Evolutionary conservation across 2,113 vertebrate genomes (phyloP).

Genomic region (Thryonomys swinderianus): DNA sequence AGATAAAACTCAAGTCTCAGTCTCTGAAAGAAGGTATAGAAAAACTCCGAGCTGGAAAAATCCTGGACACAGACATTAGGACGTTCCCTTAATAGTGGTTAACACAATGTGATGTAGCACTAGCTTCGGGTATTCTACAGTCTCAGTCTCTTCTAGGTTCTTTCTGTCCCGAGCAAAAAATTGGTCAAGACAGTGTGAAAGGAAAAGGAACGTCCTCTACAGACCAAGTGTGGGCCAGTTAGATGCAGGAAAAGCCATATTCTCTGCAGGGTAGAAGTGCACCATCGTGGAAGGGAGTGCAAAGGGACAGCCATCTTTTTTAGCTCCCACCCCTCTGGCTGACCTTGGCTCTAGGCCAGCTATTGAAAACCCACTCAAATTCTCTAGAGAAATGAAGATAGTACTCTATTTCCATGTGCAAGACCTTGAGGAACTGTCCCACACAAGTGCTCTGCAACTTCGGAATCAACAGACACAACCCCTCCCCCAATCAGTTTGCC

Average conservation of each 20-base stretch:
- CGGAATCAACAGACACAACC: not conserved
- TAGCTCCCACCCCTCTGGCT: not conserved
- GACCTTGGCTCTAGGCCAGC: not conserved
- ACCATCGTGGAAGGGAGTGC: not conserved
- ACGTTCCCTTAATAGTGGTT: not conserved
- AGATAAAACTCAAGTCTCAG: slow-evolving; percentile 28
- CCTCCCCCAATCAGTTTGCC: not conserved
- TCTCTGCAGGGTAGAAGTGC: not conserved
- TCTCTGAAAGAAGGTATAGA: slow-evolving; percentile 5
- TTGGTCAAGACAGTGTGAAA: not conserved
- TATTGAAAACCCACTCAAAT: not conserved
- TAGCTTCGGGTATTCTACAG: not conserved
- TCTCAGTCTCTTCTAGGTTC: not conserved
- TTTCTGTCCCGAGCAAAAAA: not conserved
- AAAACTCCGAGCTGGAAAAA: slow-evolving; percentile 5
- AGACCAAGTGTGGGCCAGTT: not conserved
- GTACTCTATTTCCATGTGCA: not conserved
- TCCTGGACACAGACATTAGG: not conserved
- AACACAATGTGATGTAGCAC: not conserved
- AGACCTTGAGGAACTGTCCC: not conserved
- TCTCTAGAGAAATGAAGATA: not conserved
- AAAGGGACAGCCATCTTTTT: not conserved
- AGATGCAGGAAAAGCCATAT: not conserved
- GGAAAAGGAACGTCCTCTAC: not conserved
- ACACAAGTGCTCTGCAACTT: not conserved